Evolutionary conservation across 2,113 vertebrate species (phyloP).

Genomic region (Albula glossodonta): DNA sequence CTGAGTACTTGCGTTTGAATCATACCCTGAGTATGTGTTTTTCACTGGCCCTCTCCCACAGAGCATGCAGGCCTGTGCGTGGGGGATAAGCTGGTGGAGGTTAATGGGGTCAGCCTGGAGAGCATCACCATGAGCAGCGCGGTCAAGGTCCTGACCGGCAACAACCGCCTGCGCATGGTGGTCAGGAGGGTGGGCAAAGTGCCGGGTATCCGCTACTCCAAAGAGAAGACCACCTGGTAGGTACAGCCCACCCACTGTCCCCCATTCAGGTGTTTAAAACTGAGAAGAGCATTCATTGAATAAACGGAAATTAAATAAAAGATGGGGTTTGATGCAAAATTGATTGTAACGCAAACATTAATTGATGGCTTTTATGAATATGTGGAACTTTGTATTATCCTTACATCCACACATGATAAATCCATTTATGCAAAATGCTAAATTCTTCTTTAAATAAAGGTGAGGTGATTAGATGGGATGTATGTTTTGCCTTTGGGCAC

Average conservation of each 20-base stretch:
- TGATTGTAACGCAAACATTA: no score
- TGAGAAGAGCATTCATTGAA: not conserved
- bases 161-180: constrained; percentile 90
- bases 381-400: no score
- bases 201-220: constrained; percentile 94
- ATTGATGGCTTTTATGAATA: no score
- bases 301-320: no score
- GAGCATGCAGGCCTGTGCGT: constrained; percentile 86
- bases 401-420: no score
- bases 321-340: no score
- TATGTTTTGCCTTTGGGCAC: no score
- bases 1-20: no score
- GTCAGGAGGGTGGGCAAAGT: constrained; percentile 92
- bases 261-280: not conserved
- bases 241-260: constrained; percentile 29
- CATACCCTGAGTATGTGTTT: constrained; percentile 50
- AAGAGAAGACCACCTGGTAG: constrained; percentile 97
- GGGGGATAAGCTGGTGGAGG: constrained; percentile 95
- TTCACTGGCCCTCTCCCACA: constrained; percentile 51
- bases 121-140: constrained; percentile 97
- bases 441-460: no score
- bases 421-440: no score
- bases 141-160: constrained; percentile 89
- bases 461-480: no score
- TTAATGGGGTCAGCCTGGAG: constrained; percentile 92